Evolutionary conservation across 2,113 vertebrate species (phyloP).

Genomic region (Neomonachus schauinslandi): DNA sequence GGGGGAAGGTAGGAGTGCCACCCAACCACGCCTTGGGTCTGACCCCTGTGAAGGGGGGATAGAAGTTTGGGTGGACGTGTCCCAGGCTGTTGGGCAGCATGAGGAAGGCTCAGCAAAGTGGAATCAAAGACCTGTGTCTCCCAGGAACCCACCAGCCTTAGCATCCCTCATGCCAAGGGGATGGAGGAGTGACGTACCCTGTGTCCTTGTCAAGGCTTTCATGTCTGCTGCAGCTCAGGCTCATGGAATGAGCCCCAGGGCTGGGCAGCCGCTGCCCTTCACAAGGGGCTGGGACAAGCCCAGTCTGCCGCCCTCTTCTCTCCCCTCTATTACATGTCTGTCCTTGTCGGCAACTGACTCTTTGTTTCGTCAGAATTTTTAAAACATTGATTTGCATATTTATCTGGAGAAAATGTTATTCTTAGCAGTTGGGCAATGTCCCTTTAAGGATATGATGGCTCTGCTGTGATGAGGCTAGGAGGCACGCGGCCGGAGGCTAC

Average conservation of each 20-base stretch:
- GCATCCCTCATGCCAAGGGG: not conserved
- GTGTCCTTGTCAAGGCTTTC: not conserved
- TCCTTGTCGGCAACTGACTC: not conserved
- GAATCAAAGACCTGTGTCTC: not conserved
- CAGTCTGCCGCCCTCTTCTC: fast-evolving
- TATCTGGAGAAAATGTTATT: not conserved
- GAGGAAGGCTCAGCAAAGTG: not conserved
- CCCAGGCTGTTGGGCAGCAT: not conserved
- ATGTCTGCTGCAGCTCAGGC: fast-evolving
- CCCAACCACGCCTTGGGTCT: fast-evolving
- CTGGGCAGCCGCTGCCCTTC: not conserved
- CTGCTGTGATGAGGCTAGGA: not conserved
- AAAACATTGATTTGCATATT: not conserved
- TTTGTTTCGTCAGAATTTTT: slow-evolving; percentile 2
- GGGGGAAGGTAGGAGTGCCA: not conserved
- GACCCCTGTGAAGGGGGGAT: not conserved
- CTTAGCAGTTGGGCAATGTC: not conserved
- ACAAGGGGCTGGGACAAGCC: not conserved
- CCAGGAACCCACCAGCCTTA: not conserved
- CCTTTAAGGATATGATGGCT: not conserved
- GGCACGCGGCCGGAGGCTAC: not conserved
- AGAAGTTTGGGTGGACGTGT: not conserved
- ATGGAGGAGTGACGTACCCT: not conserved
- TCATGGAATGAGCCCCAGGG: not conserved
- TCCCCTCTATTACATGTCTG: not conserved